Evolutionary conservation across 2,113 vertebrate species (phyloP).

Genomic region (Dermatemys mawii): DNA sequence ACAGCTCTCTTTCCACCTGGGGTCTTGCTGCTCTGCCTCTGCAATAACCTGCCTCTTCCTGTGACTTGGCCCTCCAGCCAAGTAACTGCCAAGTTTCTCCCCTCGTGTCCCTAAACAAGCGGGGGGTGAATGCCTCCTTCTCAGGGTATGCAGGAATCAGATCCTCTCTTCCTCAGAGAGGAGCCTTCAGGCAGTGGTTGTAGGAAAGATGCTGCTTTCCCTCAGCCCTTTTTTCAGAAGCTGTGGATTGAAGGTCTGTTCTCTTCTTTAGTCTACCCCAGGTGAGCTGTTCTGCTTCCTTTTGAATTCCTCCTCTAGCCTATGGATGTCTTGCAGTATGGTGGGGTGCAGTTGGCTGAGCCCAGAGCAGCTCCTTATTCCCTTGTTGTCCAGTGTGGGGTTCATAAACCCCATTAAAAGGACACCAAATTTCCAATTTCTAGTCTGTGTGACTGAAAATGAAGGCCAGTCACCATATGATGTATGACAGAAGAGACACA

Average conservation of each 20-base stretch:
- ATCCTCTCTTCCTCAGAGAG: no score
- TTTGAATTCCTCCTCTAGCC: neutral
- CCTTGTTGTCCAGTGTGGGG: neutral
- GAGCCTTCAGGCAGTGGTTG: no score
- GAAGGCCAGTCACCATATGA: fast-evolving
- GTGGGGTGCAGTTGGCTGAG: neutral
- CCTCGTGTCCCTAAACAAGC: neutral
- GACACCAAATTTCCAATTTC: neutral
- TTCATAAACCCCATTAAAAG: neutral
- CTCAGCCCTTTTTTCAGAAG: no score
- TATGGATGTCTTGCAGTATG: neutral
- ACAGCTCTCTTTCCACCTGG: neutral
- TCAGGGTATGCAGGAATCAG: neutral
- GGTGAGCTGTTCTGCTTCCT: neutral
- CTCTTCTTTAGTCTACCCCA: no score
- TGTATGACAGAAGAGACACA: fast-evolving
- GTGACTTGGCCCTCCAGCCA: neutral
- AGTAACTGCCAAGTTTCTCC: neutral
- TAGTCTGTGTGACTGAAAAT: neutral
- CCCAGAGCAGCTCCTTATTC: neutral
- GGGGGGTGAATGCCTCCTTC: no score
- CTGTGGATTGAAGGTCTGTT: no score
- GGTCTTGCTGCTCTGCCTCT: no score
- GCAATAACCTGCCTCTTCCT: neutral
- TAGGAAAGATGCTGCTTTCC: no score